Evolutionary conservation across 2,797 vertebrate genomes (phyloP).

Genomic region (Eulemur albifrons): DNA sequence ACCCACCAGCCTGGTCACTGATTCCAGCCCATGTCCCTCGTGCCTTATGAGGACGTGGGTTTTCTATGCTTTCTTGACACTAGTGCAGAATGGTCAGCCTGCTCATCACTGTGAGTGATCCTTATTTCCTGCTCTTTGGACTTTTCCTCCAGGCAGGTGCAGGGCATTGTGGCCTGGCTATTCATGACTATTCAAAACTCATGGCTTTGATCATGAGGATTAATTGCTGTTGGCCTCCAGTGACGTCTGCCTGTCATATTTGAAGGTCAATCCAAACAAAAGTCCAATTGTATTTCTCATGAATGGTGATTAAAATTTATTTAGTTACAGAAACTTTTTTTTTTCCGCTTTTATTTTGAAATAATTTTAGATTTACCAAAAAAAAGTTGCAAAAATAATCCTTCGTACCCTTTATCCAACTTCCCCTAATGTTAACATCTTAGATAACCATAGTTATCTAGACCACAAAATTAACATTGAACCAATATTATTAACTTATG

Average conservation of each 20-base stretch:
- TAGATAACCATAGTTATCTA: background rate
- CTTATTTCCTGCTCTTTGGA: background rate
- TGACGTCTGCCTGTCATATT: background rate
- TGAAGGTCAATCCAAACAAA: background rate
- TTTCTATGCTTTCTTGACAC: background rate
- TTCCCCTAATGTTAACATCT: background rate
- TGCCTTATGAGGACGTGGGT: background rate
- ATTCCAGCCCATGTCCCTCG: background rate
- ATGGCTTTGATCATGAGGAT: background rate
- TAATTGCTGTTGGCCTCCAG: background rate
- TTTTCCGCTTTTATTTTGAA: background rate
- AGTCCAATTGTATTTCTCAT: constrained; percentile 6
- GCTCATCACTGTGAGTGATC: background rate
- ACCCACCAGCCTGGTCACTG: background rate
- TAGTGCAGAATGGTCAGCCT: background rate
- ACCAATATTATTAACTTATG: background rate
- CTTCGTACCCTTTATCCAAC: background rate
- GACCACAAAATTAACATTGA: background rate
- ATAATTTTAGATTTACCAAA: background rate
- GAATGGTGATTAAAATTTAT: background rate
- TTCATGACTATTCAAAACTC: background rate
- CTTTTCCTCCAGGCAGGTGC: background rate
- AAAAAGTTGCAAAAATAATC: background rate
- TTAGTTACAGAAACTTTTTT: background rate
- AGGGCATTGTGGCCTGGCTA: background rate